These are phyloP conservation scores for Dioctria linearis DNA, from an alignment of 2,888 invertebrate species.

Conservation along the genomic window DNA sequence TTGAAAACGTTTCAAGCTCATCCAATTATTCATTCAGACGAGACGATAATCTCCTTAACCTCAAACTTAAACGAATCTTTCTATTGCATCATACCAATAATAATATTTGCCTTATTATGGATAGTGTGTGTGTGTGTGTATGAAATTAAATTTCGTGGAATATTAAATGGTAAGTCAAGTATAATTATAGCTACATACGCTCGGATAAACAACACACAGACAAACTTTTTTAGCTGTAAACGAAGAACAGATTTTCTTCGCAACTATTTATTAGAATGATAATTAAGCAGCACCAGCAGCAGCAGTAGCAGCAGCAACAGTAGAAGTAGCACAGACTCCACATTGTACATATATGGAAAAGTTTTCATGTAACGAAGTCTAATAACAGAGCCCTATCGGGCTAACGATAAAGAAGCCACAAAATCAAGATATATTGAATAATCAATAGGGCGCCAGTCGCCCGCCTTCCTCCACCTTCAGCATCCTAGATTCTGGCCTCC, in stretches of 20 bases:
- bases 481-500: neutral
- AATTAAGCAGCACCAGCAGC: neutral
- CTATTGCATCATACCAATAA: too few species aligned
- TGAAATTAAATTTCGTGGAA: too few species aligned
- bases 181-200: too few species aligned
- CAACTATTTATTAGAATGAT: neutral
- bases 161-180: too few species aligned
- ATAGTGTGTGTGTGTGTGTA: too few species aligned
- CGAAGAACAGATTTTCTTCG: neutral
- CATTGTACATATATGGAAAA: neutral
- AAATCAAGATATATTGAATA: conserved; percentile 5
- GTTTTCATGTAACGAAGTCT: neutral
- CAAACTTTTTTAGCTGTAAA: neutral
- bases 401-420: neutral
- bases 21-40: too few species aligned
- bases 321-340: too few species aligned
- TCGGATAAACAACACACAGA: neutral
- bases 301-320: neutral
- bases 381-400: neutral
- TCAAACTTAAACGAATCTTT: too few species aligned
- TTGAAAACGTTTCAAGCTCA: too few species aligned
- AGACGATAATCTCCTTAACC: too few species aligned
- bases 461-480: neutral
- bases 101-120: too few species aligned
- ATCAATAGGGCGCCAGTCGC: neutral